Percentiles rank a stretch among this genome's conserved stretches.
Evolutionary conservation across 2,797 vertebrate genomes (phyloP).

Genomic region (Chrysocyon brachyurus): DNA sequence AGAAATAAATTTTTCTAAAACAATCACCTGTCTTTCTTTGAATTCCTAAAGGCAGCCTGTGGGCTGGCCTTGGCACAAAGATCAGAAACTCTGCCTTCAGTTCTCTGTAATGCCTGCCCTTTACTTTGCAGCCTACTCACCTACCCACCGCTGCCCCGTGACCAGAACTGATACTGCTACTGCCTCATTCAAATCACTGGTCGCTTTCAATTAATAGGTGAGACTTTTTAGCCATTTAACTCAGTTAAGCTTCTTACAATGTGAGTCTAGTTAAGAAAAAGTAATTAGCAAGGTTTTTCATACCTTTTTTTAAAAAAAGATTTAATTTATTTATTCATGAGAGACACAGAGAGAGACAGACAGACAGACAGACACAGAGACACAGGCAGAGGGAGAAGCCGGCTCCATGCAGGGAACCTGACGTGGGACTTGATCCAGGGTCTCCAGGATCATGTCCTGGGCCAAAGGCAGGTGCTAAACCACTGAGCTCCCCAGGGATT

Average conservation of each 20-base stretch:
- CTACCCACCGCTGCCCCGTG: fast-evolving
- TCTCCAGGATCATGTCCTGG: too few species aligned
- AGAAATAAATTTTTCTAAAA: neutral
- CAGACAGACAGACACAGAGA: too few species aligned
- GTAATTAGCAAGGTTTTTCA: slow-evolving; percentile 16
- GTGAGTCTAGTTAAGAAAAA: neutral
- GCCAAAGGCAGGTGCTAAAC: too few species aligned
- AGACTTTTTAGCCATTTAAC: too few species aligned
- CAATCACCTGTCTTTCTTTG: neutral
- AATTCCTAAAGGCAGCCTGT: neutral
- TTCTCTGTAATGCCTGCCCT: fast-evolving
- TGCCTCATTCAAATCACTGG: neutral
- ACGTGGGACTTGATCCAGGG: too few species aligned
- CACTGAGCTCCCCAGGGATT: too few species aligned
- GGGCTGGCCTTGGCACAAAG: neutral
- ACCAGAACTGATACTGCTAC: fast-evolving
- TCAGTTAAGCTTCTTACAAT: neutral
- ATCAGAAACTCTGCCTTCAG: neutral
- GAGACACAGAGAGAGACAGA: too few species aligned
- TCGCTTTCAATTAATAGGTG: neutral
- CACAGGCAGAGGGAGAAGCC: too few species aligned
- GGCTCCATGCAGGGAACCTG: too few species aligned
- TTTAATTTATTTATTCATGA: neutral
- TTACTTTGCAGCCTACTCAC: too few species aligned
- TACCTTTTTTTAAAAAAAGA: neutral